Percentiles rank a stretch among this genome's conserved stretches.
These are phyloP conservation scores for Halichoerus grypus DNA, from an alignment of 2,113 vertebrate species.

Conservation along the genomic window DNA sequence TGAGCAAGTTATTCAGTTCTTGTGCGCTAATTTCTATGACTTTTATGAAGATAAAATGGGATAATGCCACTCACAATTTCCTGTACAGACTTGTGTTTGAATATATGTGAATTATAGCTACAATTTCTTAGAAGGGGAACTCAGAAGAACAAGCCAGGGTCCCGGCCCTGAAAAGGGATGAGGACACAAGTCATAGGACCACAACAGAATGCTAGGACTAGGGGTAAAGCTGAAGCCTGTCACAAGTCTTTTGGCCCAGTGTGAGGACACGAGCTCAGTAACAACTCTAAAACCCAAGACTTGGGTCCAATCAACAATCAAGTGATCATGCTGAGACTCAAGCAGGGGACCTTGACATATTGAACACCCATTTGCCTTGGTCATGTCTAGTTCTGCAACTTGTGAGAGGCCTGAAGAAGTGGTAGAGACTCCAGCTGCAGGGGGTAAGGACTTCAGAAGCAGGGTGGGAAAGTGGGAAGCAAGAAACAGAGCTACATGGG, in stretches of 20 bases:
- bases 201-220: background rate
- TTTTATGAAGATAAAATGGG: background rate
- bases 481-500: background rate
- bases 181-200: background rate
- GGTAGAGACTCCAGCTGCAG: background rate
- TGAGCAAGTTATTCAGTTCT: background rate
- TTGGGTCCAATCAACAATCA: background rate
- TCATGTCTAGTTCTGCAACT: background rate
- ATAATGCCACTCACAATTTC: background rate
- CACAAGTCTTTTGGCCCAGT: background rate
- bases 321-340: background rate
- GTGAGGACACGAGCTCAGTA: background rate
- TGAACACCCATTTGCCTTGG: background rate
- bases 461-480: background rate
- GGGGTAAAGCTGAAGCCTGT: background rate
- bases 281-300: background rate
- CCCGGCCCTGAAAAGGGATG: background rate
- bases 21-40: background rate
- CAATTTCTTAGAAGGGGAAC: background rate
- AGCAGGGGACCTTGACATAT: background rate
- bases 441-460: background rate
- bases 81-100: background rate
- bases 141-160: background rate
- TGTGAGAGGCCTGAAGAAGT: background rate
- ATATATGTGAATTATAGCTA: background rate